phyloP scores from a whole-genome alignment of 2,113 vertebrate species.

The Rhabdornis inornatus region DNA sequence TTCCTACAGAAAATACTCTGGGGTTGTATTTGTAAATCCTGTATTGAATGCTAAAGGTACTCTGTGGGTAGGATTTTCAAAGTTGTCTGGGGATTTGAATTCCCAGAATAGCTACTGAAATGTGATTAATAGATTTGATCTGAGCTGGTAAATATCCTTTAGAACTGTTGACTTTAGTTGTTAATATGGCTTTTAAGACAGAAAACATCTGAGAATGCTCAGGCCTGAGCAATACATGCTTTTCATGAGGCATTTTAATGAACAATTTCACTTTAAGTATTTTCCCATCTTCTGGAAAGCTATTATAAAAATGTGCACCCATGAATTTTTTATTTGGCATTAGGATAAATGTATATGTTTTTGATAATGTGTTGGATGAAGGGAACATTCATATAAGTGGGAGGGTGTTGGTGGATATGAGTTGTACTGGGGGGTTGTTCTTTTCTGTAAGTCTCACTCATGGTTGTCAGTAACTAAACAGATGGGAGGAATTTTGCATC shows the following conservation, averaged over 20 bases:
- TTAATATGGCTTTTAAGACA: not conserved
- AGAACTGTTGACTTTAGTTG: not conserved
- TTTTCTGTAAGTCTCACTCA: not conserved
- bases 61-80: not conserved
- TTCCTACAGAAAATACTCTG: not conserved
- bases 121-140: constrained; percentile 18
- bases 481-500: not conserved
- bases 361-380: constrained; percentile 28
- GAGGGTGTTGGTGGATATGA: not conserved
- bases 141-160: constrained; percentile 8
- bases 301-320: not conserved
- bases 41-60: not conserved
- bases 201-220: not conserved
- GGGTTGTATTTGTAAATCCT: not conserved
- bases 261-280: not conserved
- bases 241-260: not conserved
- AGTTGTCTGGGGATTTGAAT: not conserved
- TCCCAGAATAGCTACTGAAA: constrained; percentile 7
- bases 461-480: not conserved
- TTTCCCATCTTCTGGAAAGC: not conserved
- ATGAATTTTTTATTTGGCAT: constrained; percentile 25
- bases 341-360: not conserved
- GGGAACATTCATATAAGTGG: not conserved
- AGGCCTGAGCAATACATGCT: not conserved
- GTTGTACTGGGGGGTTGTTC: not conserved